Percentiles rank a stretch among this genome's conserved stretches.
These are phyloP conservation scores for Pherbina coryleti DNA, from an alignment of 2,888 invertebrate species.

Conservation along the genomic window DNA sequence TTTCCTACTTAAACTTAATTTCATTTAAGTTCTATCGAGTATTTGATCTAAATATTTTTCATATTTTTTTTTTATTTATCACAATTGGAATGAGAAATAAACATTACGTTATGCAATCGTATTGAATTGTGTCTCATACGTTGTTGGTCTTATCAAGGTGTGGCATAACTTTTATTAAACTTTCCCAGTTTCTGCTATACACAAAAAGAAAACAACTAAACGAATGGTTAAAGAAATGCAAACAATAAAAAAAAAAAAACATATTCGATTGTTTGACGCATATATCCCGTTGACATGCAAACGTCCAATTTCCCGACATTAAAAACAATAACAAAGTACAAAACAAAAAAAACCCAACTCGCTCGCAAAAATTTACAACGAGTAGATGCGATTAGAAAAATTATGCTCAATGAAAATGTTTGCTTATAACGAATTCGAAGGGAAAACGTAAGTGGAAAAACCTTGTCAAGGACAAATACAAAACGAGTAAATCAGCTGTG, in stretches of 20 bases:
- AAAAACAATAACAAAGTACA: background rate
- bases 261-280: constrained; percentile 4
- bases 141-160: too few species aligned
- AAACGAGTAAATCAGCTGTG: constrained; percentile 29
- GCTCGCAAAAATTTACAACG: background rate
- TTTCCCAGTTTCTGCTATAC: background rate
- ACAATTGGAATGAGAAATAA: too few species aligned
- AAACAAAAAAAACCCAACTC: background rate
- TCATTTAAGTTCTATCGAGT: too few species aligned
- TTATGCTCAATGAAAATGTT: background rate
- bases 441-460: constrained; percentile 45
- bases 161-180: background rate
- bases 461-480: constrained; percentile 62
- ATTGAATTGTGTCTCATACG: too few species aligned
- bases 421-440: background rate
- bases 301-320: constrained; percentile 8
- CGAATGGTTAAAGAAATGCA: background rate
- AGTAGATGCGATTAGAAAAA: background rate
- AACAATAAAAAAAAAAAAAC: background rate
- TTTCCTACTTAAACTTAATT: too few species aligned
- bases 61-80: too few species aligned
- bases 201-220: background rate
- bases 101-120: too few species aligned
- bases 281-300: constrained; percentile 10
- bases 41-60: too few species aligned